Percentiles rank a stretch among this genome's conserved stretches.
phyloP scores from a whole-genome alignment of 2,113 vertebrate genomes.

The Rattus norvegicus region GRCr8 NC_086023.1:81432501-81433000 shows the following conservation, averaged over 20 bases:
- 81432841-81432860: constrained; percentile 78
- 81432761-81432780: constrained; percentile 54
- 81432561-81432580: constrained; percentile 61
- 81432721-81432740: constrained; percentile 29
- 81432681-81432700: constrained; percentile 41
- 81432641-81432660: constrained; percentile 42
- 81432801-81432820: constrained; percentile 75
- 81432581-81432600: constrained; percentile 21
- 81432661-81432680: constrained; percentile 1
- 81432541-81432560: constrained; percentile 47
- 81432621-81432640: constrained; percentile 13
- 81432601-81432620: constrained; percentile 29
- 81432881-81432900: constrained; percentile 70
- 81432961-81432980: constrained; percentile 19
- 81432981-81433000: constrained; percentile 41
- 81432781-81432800: constrained; percentile 79
- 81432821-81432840: constrained; percentile 69
- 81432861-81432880: constrained; percentile 76
- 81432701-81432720: constrained; percentile 33
- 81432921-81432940: constrained; percentile 68
- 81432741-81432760: constrained; percentile 51
- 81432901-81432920: constrained; percentile 67
- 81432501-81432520: constrained; percentile 21
- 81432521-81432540: constrained; percentile 49
- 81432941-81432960: constrained; percentile 38